Evolutionary conservation across 2,888 invertebrate species (phyloP), one percentile per base, ranked within the genome.

Genomic region (Ethmia dodecea): DNA sequence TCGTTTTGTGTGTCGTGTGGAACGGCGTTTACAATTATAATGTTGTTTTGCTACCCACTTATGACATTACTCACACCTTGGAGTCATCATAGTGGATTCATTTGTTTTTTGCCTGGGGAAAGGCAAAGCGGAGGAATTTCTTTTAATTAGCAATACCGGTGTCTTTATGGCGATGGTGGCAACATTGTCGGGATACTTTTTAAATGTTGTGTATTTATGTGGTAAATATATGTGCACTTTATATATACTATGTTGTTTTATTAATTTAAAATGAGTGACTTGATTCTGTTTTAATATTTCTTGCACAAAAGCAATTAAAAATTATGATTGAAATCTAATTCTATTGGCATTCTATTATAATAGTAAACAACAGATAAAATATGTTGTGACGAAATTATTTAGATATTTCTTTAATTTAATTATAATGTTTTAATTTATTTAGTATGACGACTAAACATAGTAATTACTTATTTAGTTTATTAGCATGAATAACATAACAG

Each of bases 51-150:
- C 67, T 55, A 47, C 53, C 57, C 63, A 72, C 63, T 75, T 73
- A 76, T 64, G 64, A 67, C 70, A 75, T 69, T 61, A 57, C 72
- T 77, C 73, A 79, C 81, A 81, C 81, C 72, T 77, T 62, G 59
- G 47, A 70, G 51, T 63, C 62, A 62, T 68, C 66, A 52, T 55
- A 5, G 29, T 42, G 50, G 60, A 68, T 70, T 69, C 68, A 61
- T 63, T 60, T 55, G 50, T 60, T 77, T 77, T 75, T 78, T 75
- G 57, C 51, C 18, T 39, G 39, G 48, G 56, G 60, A 66, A 69
- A 75, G 63, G 65, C 61, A 64, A 65, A 61, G 60, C 55, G 42
- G 49, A 49, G 63, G 72, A 66, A 77, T 75, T 76, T 74, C 65
- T 72, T 68, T 73, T 80, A 78, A 80, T 80, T 80, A 76, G 60